Evolutionary conservation across 2,113 vertebrate genomes (phyloP).

Genomic region (Vulpes lagopus): DNA sequence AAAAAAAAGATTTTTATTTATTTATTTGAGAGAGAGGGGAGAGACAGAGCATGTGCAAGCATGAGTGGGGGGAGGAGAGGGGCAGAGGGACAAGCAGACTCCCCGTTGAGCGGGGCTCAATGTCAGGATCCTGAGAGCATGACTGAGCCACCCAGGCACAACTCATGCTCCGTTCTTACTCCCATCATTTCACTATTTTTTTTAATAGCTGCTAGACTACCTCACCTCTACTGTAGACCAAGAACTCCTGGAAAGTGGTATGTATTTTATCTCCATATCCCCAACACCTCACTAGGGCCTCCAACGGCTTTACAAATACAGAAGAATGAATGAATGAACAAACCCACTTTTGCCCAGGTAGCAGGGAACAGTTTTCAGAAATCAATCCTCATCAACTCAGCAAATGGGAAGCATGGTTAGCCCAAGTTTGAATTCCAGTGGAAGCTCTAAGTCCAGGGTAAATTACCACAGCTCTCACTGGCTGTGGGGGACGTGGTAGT

Average conservation of each 20-base stretch:
- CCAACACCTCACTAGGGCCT: no score
- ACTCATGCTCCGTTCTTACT: no score
- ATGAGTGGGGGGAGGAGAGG: no score
- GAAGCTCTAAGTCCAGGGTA: constrained; percentile 31
- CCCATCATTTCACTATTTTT: no score
- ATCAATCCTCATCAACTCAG: background rate
- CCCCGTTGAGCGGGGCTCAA: background rate
- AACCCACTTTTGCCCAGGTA: background rate
- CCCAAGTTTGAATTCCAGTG: constrained; percentile 34
- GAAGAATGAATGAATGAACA: background rate
- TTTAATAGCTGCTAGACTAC: rapidly evolving
- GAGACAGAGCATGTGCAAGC: background rate
- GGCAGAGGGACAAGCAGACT: background rate
- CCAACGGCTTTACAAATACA: background rate
- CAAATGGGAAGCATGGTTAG: background rate
- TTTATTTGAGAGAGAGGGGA: background rate
- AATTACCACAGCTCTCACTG: background rate
- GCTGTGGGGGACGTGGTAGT: background rate
- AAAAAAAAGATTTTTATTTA: background rate
- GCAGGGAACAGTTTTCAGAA: background rate
- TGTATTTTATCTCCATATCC: background rate
- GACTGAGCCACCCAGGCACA: background rate
- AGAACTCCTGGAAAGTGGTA: background rate
- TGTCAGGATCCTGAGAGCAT: background rate
- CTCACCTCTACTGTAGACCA: background rate